These are phyloP conservation scores for Xerus inauris DNA, from an alignment of 2,113 vertebrate species.

Conservation along the genomic window DNA sequence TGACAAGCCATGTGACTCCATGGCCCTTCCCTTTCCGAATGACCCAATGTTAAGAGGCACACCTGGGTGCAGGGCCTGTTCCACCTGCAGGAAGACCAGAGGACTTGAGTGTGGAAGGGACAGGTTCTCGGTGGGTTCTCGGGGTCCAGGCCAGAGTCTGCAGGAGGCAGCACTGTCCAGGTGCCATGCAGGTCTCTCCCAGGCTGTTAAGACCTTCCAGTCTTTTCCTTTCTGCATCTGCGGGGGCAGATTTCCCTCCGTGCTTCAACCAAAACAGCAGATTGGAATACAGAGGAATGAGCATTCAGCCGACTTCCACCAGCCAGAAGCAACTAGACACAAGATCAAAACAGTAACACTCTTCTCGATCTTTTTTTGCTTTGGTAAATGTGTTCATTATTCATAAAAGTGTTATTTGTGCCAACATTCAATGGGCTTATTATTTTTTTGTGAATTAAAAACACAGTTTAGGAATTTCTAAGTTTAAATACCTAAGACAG, in stretches of 20 bases:
- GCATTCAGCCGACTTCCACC: fast-evolving
- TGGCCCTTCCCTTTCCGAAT: background rate
- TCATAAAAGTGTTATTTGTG: background rate
- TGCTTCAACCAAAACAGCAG: background rate
- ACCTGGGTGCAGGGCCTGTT: fast-evolving
- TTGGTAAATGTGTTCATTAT: background rate
- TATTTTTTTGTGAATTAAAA: background rate
- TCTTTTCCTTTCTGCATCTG: background rate
- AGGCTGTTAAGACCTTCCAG: fast-evolving
- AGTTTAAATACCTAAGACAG: background rate
- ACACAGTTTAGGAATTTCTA: background rate
- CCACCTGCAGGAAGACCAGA: fast-evolving
- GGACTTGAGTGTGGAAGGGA: fast-evolving
- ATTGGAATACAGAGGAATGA: fast-evolving
- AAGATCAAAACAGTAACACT: background rate
- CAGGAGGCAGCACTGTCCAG: background rate
- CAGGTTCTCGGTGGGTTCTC: too few relatives aligned
- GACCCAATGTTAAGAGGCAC: fast-evolving
- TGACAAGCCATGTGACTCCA: fast-evolving
- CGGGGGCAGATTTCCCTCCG: background rate
- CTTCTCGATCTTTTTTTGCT: background rate
- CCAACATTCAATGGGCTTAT: background rate
- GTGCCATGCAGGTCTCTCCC: fast-evolving
- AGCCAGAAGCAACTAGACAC: background rate
- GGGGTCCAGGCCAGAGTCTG: background rate